Base-by-base conservation (phyloP, 2,888 invertebrate species). In the Deilephila porcellus region DNA sequence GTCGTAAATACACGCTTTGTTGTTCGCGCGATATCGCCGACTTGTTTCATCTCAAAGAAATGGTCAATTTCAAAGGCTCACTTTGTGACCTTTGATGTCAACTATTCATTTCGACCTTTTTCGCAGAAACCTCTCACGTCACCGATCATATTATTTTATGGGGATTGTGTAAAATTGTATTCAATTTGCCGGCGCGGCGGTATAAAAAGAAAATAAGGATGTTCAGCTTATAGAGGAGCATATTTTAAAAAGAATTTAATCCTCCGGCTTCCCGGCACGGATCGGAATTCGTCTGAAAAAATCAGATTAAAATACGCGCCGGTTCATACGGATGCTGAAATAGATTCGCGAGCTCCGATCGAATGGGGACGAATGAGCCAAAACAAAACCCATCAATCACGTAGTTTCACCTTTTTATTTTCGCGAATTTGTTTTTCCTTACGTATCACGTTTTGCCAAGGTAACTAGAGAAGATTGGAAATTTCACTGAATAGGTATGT, bases 331-430 rank as follows among this genome's bases (percentile, higher is more conserved):
- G 81, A 83, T 78, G 79, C 83, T 81, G 82, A 84, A 83, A 89
- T 83, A 84, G 83, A 84, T 84, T 83, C 76, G 76, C 75, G 78
- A 78, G 52, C 52, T 45, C 25, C 80, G 80, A 82, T 82, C 82
- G 82, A 81, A 84, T 83, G 81, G 77, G 77, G 81, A 82, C 79
- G 84, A 85, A 86, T 85, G 85, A 84, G 82, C 78, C 81, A 83
- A 86, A 88, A 87, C 86, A 56, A 87, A 86, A 84, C 81, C 80
- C 78, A 88, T 87, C 86, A 81, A 84, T 86, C 85, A 85, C 78
- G 81, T 76, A 77, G 78, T 80, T 85, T 82, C 78, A 76, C 75
- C 77, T 77, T 83, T 85, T 80, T 76, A 73, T 75, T 78, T 82
- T 52, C 25, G 17, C 29, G 32, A 56, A 56, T 56, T 56, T 56